phyloP scores from a whole-genome alignment of 2,113 vertebrate genomes.

The Oryzias curvinotus region DNA sequence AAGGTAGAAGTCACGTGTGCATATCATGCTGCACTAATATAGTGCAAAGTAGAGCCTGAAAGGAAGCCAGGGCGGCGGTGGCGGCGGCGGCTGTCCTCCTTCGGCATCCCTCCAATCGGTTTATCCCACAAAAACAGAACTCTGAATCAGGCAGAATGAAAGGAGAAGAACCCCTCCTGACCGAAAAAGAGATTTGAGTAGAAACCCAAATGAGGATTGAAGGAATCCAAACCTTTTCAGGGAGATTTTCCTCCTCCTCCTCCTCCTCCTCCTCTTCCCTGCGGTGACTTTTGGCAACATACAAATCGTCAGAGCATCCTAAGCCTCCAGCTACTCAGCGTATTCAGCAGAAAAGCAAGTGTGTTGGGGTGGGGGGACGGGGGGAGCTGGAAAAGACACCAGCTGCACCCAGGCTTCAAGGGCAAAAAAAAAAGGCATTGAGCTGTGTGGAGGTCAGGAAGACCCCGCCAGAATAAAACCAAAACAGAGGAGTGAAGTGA shows the following conservation, averaged over 20 bases:
- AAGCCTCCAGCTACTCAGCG: constrained; percentile 68
- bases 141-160: constrained; percentile 68
- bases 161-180: constrained; percentile 31
- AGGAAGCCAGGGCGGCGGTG: constrained; percentile 69
- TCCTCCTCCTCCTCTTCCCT: constrained; percentile 47
- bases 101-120: constrained; percentile 68
- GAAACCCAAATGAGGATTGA: constrained; percentile 65
- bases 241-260: constrained; percentile 56
- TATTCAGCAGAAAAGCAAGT: constrained; percentile 54
- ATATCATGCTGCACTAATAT: constrained; percentile 99
- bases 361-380: not conserved
- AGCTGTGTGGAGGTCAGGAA: constrained; percentile 54
- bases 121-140: constrained; percentile 74
- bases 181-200: constrained; percentile 68
- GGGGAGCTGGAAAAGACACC: constrained; percentile 39
- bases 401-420: constrained; percentile 1
- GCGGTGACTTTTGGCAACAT: constrained; percentile 73
- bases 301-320: constrained; percentile 59
- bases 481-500: constrained; percentile 18
- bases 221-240: constrained; percentile 74
- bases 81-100: constrained; percentile 79
- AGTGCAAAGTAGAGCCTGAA: constrained; percentile 95
- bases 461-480: constrained; percentile 50
- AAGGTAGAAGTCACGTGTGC: constrained; percentile 89
- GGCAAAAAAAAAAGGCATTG: constrained; percentile 51